A percentile compares a stretch with the other conserved stretches of the same genome.
Conservation (phyloP, 1,140 invertebrate species). For the Galendromus occidentalis region DNA sequence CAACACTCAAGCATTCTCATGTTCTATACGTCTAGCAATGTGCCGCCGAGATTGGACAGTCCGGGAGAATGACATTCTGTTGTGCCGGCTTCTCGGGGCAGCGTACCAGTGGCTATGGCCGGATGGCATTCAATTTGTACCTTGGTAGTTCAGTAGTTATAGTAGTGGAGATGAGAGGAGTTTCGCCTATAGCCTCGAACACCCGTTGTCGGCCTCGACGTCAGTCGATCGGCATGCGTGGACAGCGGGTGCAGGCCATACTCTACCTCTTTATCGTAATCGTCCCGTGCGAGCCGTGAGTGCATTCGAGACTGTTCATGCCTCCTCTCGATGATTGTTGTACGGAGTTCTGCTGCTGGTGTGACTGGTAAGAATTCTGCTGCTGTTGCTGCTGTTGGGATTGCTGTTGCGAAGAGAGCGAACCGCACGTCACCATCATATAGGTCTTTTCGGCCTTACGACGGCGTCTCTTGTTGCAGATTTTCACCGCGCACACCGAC, state of each 20-base stretch:
- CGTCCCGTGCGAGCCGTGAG: neutral
- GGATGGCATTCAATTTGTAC: slow-evolving; percentile 11
- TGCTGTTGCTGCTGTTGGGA: neutral
- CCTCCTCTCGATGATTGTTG: too few relatives aligned
- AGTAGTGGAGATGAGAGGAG: too few relatives aligned
- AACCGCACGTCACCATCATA: slow-evolving; percentile 72
- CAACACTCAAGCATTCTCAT: slow-evolving; percentile 6
- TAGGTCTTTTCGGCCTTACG: slow-evolving; percentile 92
- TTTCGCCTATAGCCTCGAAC: too few relatives aligned
- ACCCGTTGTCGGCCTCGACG: too few relatives aligned
- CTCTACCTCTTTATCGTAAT: slow-evolving; percentile 8
- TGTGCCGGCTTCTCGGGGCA: neutral
- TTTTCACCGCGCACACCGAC: slow-evolving; percentile 83
- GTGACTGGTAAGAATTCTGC: neutral
- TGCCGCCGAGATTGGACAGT: neutral
- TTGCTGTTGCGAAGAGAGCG: neutral
- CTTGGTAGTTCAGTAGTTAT: neutral
- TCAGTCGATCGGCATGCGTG: neutral
- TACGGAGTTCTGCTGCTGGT: too few relatives aligned
- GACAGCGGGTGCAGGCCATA: slow-evolving; percentile 10
- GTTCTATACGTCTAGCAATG: slow-evolving; percentile 8
- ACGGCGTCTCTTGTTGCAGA: slow-evolving; percentile 81
- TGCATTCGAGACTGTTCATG: neutral
- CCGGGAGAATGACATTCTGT: too few relatives aligned
- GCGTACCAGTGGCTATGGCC: slow-evolving; percentile 7